phyloP scores from a whole-genome alignment of 2,113 vertebrate genomes.

The Nansenia antarctica region DNA sequence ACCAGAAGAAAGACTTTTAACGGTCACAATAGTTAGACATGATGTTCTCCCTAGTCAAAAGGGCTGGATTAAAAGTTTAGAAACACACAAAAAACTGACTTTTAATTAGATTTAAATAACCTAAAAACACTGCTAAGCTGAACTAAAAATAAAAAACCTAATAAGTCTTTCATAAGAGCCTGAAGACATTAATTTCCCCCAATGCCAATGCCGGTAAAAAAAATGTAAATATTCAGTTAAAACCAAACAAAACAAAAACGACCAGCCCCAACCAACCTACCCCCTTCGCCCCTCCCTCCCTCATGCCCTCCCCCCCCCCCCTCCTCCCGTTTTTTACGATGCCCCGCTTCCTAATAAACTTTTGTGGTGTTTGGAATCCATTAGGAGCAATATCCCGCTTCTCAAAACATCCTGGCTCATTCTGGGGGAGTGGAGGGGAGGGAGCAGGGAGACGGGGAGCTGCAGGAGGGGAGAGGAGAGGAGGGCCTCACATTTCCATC shows the following conservation, averaged over 20 bases:
- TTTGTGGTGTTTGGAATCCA: slow-evolving; percentile 80
- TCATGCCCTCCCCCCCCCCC: slow-evolving; percentile 2
- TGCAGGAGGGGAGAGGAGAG: slow-evolving; percentile 39
- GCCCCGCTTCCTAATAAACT: slow-evolving; percentile 78
- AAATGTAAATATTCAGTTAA: slow-evolving; percentile 44
- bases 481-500: slow-evolving; percentile 68
- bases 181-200: slow-evolving; percentile 23
- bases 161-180: slow-evolving; percentile 1
- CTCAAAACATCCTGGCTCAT: slow-evolving; percentile 77
- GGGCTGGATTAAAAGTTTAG: not conserved
- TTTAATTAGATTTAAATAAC: slow-evolving; percentile 3
- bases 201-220: slow-evolving; percentile 18
- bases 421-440: slow-evolving; percentile 44
- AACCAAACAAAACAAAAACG: slow-evolving; percentile 52
- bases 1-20: slow-evolving; percentile 11
- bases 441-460: slow-evolving; percentile 28
- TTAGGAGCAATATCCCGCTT: slow-evolving; percentile 80
- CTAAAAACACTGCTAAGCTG: slow-evolving; percentile 17
- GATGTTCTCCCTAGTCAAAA: slow-evolving; percentile 16
- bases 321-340: slow-evolving; percentile 61
- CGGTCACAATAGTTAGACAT: slow-evolving; percentile 29
- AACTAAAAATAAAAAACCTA: slow-evolving; percentile 40
- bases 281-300: not conserved
- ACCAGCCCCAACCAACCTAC: not conserved
- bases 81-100: no score